A percentile compares a stretch with the other conserved stretches of the same genome.
Conservation (phyloP, 2,888 invertebrate species). For the Linyphia triangularis region DNA sequence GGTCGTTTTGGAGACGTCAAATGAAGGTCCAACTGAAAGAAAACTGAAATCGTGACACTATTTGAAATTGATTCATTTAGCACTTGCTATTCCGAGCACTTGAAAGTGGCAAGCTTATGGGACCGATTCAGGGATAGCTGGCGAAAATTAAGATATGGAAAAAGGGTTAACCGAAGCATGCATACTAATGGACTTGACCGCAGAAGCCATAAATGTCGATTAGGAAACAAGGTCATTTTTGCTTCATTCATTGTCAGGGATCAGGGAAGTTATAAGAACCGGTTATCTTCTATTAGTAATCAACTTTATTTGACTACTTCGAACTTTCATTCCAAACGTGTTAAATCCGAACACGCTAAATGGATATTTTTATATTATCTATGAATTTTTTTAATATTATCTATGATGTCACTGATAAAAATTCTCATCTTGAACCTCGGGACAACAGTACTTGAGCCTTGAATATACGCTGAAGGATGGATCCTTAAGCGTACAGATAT, state of each 20-base stretch:
- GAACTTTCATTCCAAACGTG: no score
- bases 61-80: conserved; percentile 13
- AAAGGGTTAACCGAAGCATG: neutral
- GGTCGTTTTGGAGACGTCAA: conserved; percentile 1
- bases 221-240: conserved; percentile 28
- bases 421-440: no score
- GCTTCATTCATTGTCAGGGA: conserved; percentile 36
- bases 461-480: no score
- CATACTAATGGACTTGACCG: conserved; percentile 29
- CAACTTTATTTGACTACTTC: no score
- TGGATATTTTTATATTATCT: no score
- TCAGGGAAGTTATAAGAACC: conserved; percentile 3
- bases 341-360: no score
- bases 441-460: no score
- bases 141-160: no score
- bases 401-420: no score
- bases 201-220: conserved; percentile 14
- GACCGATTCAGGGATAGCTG: neutral
- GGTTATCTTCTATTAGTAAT: conserved; percentile 16
- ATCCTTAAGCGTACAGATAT: no score
- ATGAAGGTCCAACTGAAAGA: conserved; percentile 21
- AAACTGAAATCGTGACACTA: conserved; percentile 18
- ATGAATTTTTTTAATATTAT: no score
- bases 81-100: neutral
- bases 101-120: neutral